Evolutionary conservation across 2,113 vertebrate species (phyloP).

Genomic region (Antechinus flavipes): DNA sequence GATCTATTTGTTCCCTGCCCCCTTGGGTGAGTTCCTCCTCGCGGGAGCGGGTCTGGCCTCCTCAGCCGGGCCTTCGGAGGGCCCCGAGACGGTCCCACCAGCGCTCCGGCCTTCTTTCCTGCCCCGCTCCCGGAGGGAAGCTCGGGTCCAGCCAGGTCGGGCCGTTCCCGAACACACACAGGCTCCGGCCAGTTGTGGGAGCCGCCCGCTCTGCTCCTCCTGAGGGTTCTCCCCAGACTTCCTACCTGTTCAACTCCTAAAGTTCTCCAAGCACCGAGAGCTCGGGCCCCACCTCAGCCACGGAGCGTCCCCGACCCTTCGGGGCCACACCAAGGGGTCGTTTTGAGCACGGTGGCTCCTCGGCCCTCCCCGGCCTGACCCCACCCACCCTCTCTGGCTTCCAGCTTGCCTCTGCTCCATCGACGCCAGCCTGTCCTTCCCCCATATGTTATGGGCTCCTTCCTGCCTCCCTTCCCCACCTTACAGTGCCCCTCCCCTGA

Average conservation of each 20-base stretch:
- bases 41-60: neutral
- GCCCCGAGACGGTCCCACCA: neutral
- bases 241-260: neutral
- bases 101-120: rapidly evolving
- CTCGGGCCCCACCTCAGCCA: neutral
- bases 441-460: neutral
- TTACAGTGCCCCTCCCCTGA: neutral
- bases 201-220: neutral
- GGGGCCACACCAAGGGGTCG: neutral
- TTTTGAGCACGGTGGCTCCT: neutral
- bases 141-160: neutral
- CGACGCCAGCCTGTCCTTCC: neutral
- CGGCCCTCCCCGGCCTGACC: neutral
- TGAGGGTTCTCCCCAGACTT: neutral
- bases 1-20: neutral
- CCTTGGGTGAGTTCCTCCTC: neutral
- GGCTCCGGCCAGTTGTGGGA: neutral
- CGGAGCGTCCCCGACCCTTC: neutral
- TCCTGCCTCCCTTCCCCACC: neutral
- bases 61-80: neutral
- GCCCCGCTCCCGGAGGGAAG: neutral
- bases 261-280: neutral
- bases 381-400: neutral
- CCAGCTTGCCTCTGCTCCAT: neutral
- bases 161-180: neutral